Base-by-base conservation (phyloP, 2,888 invertebrate genomes). In the Eudasyphora cyanicolor region DNA sequence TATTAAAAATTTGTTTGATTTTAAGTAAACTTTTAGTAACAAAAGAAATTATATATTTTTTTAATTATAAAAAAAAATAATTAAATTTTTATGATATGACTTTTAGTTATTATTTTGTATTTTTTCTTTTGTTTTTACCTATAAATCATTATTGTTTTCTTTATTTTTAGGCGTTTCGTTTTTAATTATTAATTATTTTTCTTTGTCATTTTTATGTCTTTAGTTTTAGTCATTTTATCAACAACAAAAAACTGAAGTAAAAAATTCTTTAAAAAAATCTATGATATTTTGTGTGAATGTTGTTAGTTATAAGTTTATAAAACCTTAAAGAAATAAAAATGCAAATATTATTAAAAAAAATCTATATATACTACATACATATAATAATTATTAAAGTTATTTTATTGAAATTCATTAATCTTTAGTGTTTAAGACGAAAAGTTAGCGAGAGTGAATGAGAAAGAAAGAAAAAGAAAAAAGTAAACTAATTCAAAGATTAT, bases 261-360 rank as follows among this genome's bases (percentile, higher is more conserved):
- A n/a, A 45, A 49, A 27, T 32, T 6, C 12, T 35, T 21, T 29
- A 7, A 54, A 10, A 14, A 32, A 74, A 78, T 35, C 17, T 32
- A 74, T 80, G 62, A 74, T 77, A 70, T 79, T 75, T 49, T 78
- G 73, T 81, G 76, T 74, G 49, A 57, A 74, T 76, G 70, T 76
- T 29, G 35, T 76, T 75, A 27, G 64, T 29, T 82, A 12, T 79
- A 76, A 73, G 60, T 51, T 62, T 17, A 29, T 27, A 51, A 69
- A 51, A 71, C 24, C 1, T 45, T 24, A 71, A 71, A 71, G 2
- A 67, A 24, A 8, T 45, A n/a, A n/a, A n/a, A n/a, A 49, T 51
- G 45, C 45, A 45, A n/a, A 29, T 32, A 32, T 17, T 27, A 71
- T 29, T 32, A 70, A 45, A 21, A 70, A 14, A 27, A n/a, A 49